Base-by-base conservation (phyloP, 2,797 vertebrate genomes). In the Bradypodion pumilum region DNA sequence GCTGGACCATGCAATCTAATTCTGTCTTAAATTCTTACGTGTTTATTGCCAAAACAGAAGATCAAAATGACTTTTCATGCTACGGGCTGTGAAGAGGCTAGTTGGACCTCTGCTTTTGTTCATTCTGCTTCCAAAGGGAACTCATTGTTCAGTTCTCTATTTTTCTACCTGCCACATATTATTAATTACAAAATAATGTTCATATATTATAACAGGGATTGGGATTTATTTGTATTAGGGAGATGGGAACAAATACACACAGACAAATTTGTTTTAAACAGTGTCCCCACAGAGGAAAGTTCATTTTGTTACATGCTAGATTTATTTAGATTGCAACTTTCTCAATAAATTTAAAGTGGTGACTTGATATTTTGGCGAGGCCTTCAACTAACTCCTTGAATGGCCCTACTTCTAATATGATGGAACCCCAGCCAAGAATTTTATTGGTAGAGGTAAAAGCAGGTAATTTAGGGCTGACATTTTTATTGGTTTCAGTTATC, bases 41-140 rank as follows among this genome's bases (percentile, higher is more conserved):
- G 79, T 81, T 85, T 73, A 81, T 60, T 63, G 79, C 40, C 72
- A 81, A 81, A 81, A 62, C 84, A 60, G 80, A 87, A 70, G 42
- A 37, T 1, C 40, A 85, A 85, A 63, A 32, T 63, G 40, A 60
- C 52, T 77, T 77, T 81, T 46, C 32, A 21, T 77, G 32, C 84
- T 81, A 76, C 23, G 25, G 7, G 8, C 59, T 79, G 69, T 42
- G 46, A 42, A 40, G 19, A 32, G 32, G 15, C 62, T 56, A 1
- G 52, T 19, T 60, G 69, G 40, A 68, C 52, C 74, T 72, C 44
- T 70, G 40, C 70, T 29, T 74, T 37, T 59, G 19, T 62, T 80
- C 27, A 29, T 40, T 56, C 6, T 40, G 29, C 32, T n/a, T n/a
- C 2, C 2, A 66, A 74, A 76, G 25, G 29, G 1, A 86, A 27